Conservation (phyloP, 2,888 invertebrate genomes). For the Pinctada fucata region DNA sequence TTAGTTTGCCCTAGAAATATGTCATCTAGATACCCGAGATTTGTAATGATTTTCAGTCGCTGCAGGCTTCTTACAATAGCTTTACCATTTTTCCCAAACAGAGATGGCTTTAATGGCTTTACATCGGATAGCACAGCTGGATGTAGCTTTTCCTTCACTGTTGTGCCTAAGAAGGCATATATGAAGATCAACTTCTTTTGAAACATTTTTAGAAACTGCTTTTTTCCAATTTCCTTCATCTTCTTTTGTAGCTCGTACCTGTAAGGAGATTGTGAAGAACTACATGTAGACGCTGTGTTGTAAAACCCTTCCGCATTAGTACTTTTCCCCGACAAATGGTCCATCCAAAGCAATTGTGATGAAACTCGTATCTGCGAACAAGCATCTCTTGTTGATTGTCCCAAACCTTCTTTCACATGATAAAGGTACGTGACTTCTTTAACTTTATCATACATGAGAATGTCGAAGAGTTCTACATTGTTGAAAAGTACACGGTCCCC, state of each 20-base stretch:
- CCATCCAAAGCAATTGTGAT: slow-evolving; percentile 6
- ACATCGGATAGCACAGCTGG: background rate
- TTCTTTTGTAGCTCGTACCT: background rate
- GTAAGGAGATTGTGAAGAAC: background rate
- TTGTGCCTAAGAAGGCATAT: background rate
- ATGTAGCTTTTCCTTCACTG: too few relatives aligned
- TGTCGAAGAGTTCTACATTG: slow-evolving; percentile 18
- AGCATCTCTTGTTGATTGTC: slow-evolving; percentile 9
- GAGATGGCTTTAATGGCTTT: background rate
- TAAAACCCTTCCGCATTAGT: slow-evolving; percentile 10
- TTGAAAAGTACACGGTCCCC: slow-evolving; percentile 2
- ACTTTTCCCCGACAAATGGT: background rate
- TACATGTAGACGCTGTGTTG: background rate
- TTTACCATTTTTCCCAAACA: background rate
- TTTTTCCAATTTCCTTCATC: background rate
- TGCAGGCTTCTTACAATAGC: background rate
- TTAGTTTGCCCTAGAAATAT: background rate
- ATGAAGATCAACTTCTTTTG: background rate
- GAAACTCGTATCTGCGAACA: slow-evolving; percentile 11
- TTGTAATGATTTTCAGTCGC: background rate
- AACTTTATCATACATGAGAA: slow-evolving; percentile 1
- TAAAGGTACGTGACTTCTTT: slow-evolving; percentile 1
- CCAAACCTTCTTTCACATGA: background rate
- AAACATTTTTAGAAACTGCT: slow-evolving; percentile 13
- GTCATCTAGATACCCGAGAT: slow-evolving; percentile 4